A percentile compares a stretch with the other conserved stretches of the same genome.
Evolutionary conservation across 2,888 invertebrate genomes (phyloP).

Genomic region (Linnaemya tessellans): DNA sequence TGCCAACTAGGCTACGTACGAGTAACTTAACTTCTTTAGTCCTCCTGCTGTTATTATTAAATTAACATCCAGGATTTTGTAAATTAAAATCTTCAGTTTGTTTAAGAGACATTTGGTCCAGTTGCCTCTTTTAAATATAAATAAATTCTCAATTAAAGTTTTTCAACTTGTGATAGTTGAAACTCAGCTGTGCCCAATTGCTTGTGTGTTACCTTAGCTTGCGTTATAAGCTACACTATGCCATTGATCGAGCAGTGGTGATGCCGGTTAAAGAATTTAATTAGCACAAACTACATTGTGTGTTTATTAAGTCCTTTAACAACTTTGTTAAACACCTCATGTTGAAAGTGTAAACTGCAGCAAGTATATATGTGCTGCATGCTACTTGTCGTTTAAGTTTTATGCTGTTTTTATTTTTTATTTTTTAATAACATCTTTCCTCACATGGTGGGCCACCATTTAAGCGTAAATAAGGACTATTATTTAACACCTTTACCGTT

Average conservation of each 20-base stretch:
- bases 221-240: not conserved
- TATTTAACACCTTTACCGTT: not conserved
- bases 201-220: not conserved
- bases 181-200: not conserved
- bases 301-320: slow-evolving; percentile 47
- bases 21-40: not conserved
- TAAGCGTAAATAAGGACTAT: slow-evolving; percentile 36
- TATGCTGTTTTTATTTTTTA: not conserved
- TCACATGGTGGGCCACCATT: not conserved
- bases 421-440: not conserved
- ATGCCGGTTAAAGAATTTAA: slow-evolving; percentile 44
- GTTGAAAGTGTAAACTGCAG: slow-evolving; percentile 42
- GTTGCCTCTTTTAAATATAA: not conserved
- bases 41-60: not conserved
- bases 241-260: not conserved
- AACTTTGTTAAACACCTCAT: slow-evolving; percentile 25
- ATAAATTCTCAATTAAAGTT: not conserved
- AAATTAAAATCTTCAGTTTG: not conserved
- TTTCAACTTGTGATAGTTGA: not conserved
- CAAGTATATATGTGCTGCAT: not conserved
- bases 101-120: not conserved
- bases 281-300: slow-evolving; percentile 50
- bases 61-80: not conserved
- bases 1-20: too few species aligned
- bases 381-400: slow-evolving; percentile 38